Evolutionary conservation across 2,113 vertebrate species (phyloP).

Genomic region (Triplophysa siluroides): DNA sequence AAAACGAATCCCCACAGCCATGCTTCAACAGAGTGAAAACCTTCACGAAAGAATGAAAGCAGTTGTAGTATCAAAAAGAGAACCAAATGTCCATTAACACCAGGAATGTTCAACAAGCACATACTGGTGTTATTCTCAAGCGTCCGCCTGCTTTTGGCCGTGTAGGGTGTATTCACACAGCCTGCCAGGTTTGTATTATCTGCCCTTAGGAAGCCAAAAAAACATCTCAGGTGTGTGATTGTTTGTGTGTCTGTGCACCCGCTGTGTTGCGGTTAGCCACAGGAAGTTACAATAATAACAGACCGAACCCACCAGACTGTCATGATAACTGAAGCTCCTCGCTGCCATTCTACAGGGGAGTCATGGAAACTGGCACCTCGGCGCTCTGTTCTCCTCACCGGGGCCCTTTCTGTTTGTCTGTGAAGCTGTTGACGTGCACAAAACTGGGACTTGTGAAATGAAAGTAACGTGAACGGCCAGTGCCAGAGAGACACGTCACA

Average conservation of each 20-base stretch:
- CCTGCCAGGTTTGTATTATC: slow-evolving; percentile 8
- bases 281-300: slow-evolving; percentile 70
- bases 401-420: slow-evolving; percentile 61
- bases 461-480: background rate
- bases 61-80: no score
- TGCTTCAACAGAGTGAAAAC: no score
- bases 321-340: slow-evolving; percentile 62
- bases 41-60: no score
- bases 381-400: slow-evolving; percentile 66
- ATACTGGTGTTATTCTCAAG: no score
- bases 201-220: background rate
- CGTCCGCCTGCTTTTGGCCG: no score
- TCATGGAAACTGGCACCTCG: slow-evolving; percentile 68
- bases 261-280: slow-evolving; percentile 57
- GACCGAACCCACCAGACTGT: slow-evolving; percentile 64
- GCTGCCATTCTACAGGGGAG: slow-evolving; percentile 61
- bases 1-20: no score
- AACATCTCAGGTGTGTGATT: slow-evolving; percentile 31
- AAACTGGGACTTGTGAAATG: background rate
- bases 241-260: slow-evolving; percentile 33
- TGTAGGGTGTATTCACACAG: background rate
- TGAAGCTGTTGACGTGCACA: background rate
- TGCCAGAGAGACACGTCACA: background rate
- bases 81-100: no score
- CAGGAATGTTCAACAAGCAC: no score